A percentile compares a stretch with the other conserved stretches of the same genome.
phyloP scores from a whole-genome alignment of 2,888 invertebrate genomes.

The Steinernema carpocapsae region DNA sequence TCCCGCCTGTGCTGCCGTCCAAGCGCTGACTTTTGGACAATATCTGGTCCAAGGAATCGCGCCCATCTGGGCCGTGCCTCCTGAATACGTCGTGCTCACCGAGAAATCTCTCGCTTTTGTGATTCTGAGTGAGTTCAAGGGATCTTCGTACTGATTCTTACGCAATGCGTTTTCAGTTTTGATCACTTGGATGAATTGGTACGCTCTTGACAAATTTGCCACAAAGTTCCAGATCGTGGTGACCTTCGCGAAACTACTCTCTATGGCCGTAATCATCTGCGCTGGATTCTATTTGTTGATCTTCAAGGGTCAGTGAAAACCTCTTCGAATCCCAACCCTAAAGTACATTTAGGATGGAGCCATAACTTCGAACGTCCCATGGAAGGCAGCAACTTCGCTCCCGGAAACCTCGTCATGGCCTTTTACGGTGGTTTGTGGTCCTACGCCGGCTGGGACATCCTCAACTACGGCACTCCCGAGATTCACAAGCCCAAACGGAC shows the following conservation, averaged over 20 bases:
- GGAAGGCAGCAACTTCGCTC: constrained; percentile 43
- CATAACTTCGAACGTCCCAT: constrained; percentile 47
- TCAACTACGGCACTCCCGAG: constrained; percentile 62
- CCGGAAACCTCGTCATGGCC: constrained; percentile 49
- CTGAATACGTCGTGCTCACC: constrained; percentile 31
- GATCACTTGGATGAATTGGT: constrained; percentile 53
- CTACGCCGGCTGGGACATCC: constrained; percentile 51
- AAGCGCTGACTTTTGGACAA: constrained; percentile 59
- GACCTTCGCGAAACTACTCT: constrained; percentile 52
- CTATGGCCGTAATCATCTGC: constrained; percentile 51
- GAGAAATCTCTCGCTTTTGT: constrained; percentile 49
- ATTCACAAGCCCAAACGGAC: constrained; percentile 54
- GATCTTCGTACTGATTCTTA: no score
- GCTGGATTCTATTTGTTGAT: constrained; percentile 55
- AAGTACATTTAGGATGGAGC: not conserved
- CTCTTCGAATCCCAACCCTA: not conserved
- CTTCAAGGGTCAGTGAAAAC: constrained; percentile 46
- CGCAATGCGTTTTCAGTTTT: constrained; percentile 54
- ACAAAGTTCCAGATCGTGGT: constrained; percentile 54
- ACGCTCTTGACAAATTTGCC: constrained; percentile 54
- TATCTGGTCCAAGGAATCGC: constrained; percentile 43
- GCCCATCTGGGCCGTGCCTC: not conserved
- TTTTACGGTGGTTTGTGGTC: constrained; percentile 45
- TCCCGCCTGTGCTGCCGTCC: constrained; percentile 59
- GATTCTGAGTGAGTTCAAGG: constrained; percentile 41